Base-by-base conservation (phyloP, 2,113 vertebrate species). In the Nothoprocta pentlandii region DNA sequence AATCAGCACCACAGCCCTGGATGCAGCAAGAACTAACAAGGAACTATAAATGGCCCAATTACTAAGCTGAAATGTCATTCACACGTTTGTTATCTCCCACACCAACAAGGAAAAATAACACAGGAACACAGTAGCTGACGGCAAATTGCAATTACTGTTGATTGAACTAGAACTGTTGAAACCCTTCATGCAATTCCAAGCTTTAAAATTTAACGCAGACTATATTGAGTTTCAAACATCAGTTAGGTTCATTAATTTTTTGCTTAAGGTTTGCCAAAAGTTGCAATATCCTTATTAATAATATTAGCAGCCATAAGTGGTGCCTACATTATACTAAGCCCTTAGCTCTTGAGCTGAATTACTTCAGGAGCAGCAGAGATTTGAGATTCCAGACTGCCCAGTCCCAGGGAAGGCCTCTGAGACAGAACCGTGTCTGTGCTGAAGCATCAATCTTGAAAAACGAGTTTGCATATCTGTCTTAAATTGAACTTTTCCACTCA, bases 61-160 rank as follows among this genome's bases (percentile, higher is more conserved):
- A 96, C 81, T 84, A 93, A 74, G 89, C 85, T 92, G 80, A 92
- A 97, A 95, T 96, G 91, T 87, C 92, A 92, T 84, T 96, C 95
- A 93, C 85, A 93, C 68, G 87, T 97, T 93, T 93, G 69, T 96
- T 97, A 95, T 95, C 74, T 67, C 91, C 58, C 92, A 95, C 80
- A 96, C 83, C 85, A 97, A 94, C 76, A 96, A 92, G 94, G 95
- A 97, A 96, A 92, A 95, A 95, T 75, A 97, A 93, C 82, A 89
- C 34, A 70, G 49, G 78, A 91, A 36, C 42, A 56, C 4, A 73
- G 85, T 61, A 95, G 87, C 92, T 95, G 78, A 96, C 93, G 85
- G 95, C 78, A 89, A 97, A 95, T 95, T 96, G 84, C 79, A 96
- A 90, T 96, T 96, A 91, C 75, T 80, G 59, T 75, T 46, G 71